phyloP scores from a whole-genome alignment of 2,797 vertebrate genomes.

The Channa striata region DNA sequence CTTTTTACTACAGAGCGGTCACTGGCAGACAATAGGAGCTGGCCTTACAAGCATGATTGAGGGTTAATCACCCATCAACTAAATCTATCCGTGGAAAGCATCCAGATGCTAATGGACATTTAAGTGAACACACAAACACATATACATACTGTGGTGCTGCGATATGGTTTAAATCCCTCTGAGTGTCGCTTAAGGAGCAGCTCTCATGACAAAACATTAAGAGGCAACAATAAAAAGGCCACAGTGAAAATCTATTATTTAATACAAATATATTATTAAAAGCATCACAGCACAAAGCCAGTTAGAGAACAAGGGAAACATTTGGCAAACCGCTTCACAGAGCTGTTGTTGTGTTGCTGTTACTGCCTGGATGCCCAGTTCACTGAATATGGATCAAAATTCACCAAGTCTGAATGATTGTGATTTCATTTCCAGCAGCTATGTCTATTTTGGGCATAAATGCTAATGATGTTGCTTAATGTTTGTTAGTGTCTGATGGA shows the following conservation, averaged over 20 bases:
- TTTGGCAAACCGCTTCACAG: conserved; percentile 19
- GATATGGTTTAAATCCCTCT: conserved; percentile 8
- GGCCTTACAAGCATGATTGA: conserved; percentile 37
- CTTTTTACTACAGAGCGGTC: conserved; percentile 12
- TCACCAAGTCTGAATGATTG: conserved; percentile 21
- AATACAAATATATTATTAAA: conserved; percentile 50
- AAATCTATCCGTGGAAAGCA: conserved; percentile 35
- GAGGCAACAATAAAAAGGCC: conserved; percentile 3
- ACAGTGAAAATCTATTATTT: conserved; percentile 50
- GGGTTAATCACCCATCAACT: conserved; percentile 53
- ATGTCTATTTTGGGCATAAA: conserved; percentile 32
- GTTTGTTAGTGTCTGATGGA: conserved; percentile 31
- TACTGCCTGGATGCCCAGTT: conserved; percentile 20
- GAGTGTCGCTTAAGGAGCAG: conserved; percentile 31
- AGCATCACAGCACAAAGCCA: conserved; percentile 28
- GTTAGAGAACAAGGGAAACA: conserved; percentile 15
- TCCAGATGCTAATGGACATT: conserved; percentile 55
- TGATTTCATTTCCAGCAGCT: conserved; percentile 29
- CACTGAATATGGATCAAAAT: conserved; percentile 39
- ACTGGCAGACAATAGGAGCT: conserved; percentile 48
- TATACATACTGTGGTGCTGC: conserved; percentile 12
- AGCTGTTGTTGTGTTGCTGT: conserved; percentile 27
- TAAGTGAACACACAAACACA: conserved; percentile 20
- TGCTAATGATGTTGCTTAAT: conserved; percentile 40
- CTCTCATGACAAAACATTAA: conserved; percentile 43